A percentile compares a stretch with the other conserved stretches of the same genome.
Conservation (phyloP, 2,888 invertebrate species). For the Acleris holmiana region DNA sequence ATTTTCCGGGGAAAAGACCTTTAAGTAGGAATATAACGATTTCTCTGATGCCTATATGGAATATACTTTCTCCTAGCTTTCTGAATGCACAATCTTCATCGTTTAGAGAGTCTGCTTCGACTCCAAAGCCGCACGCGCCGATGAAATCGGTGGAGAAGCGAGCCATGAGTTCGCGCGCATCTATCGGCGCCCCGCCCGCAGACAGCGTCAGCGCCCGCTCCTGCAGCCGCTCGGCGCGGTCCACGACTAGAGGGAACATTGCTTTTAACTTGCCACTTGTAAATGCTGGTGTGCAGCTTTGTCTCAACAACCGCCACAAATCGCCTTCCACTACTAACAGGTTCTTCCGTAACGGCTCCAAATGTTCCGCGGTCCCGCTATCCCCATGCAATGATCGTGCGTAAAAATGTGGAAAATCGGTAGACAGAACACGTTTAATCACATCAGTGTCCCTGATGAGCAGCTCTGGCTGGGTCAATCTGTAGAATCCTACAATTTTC, state of each 20-base stretch:
- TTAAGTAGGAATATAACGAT: constrained; percentile 18
- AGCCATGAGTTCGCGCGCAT: constrained; percentile 39
- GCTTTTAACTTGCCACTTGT: constrained; percentile 27
- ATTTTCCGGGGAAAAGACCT: constrained; percentile 20
- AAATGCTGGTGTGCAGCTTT: constrained; percentile 27
- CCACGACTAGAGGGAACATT: constrained; percentile 30
- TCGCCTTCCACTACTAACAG: constrained; percentile 33
- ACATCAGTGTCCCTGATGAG: constrained; percentile 31
- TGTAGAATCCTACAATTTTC: constrained; percentile 31
- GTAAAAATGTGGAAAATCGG: constrained; percentile 31
- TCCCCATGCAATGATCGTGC: constrained; percentile 15
- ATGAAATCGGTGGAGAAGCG: constrained; percentile 40
- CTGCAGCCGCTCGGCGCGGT: constrained; percentile 24
- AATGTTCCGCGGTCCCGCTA: constrained; percentile 14
- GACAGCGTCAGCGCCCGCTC: constrained; percentile 3
- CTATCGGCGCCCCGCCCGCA: neutral
- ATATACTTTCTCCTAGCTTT: constrained; percentile 27
- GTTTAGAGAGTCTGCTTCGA: constrained; percentile 36
- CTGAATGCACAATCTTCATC: constrained; percentile 23
- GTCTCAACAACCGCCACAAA: constrained; percentile 25
- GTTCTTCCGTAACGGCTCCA: constrained; percentile 35
- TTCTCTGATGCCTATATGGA: constrained; percentile 8
- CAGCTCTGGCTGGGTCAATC: constrained; percentile 23
- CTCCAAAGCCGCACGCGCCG: constrained; percentile 41
- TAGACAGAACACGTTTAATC: constrained; percentile 19